Evolutionary conservation across 2,797 vertebrate genomes (phyloP), one percentile per base, ranked within the genome.

Genomic region (Sarcoramphus papa): DNA sequence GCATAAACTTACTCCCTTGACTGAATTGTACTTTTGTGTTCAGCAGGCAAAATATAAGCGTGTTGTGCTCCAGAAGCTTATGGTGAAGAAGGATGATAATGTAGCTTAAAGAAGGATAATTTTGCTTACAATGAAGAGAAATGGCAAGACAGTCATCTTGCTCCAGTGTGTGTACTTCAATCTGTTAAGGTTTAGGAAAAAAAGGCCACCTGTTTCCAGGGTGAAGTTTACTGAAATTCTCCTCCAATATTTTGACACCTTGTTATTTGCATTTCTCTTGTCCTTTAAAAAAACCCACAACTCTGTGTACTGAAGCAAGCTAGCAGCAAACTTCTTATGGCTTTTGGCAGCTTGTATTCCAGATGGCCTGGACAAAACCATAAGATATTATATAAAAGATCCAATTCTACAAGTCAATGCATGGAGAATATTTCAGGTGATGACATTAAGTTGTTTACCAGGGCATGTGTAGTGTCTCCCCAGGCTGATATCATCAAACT

Each of bases 341-440:
- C 68, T 95, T 89, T 91, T 92, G 75, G 84, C 92, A 97, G 94
- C 89, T 95, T 92, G 68, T 65, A 41, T 85, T 94, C 94, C 96
- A 96, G 91, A 93, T 93, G 93, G 96, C 47, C 94, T 85, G 92
- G 92, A 88, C 53, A 60, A 85, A 95, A 72, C 68, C 30, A 2
- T 73, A 67, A 63, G 48, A 51, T 80, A 88, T 91, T 93, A 88
- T 40, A 80, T 90, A 92, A 95, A 92, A 80, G 91, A 92, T 88
- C 74, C 51, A 85, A 51, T 94, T 91, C 50, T 62, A 85, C 50
- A 47, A 91, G 81, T 75, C 43, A 91, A 22, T 48, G 31, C 30
- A 78, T 59, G 57, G 57, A 85, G 85, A 78, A 62, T 83, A 94
- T 94, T 92, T 96, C 91, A 93, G 86, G 92, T 94, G 91, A 88